A percentile compares a stretch with the other conserved stretches of the same genome.
Conservation (phyloP, 2,797 vertebrate genomes). For the Gephyroberyx darwinii region DNA sequence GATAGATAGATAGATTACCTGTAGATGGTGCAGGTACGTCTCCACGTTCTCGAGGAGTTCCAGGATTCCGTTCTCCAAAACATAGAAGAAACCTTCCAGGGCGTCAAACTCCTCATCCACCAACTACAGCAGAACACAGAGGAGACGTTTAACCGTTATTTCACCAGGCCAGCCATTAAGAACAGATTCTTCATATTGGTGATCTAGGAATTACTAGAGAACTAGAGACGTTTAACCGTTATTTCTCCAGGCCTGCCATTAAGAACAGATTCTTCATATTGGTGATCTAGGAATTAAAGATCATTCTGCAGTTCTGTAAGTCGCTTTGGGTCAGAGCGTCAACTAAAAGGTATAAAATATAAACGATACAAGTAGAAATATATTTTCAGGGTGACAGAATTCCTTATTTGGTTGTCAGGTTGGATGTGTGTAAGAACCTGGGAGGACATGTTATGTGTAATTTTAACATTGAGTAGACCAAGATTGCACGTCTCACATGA, state of each 20-base stretch:
- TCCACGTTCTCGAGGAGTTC: slow-evolving; percentile 86
- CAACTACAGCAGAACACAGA: slow-evolving; percentile 69
- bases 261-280: too few species aligned
- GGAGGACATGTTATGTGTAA: neutral
- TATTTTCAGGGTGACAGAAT: too few species aligned
- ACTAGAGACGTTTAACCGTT: neutral
- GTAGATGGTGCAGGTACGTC: slow-evolving; percentile 83
- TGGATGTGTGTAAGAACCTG: neutral
- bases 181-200: too few species aligned
- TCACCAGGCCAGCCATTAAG: too few species aligned
- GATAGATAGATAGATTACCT: slow-evolving; percentile 82
- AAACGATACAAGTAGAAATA: too few species aligned
- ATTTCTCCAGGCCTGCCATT: too few species aligned
- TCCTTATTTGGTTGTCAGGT: neutral
- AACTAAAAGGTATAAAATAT: too few species aligned
- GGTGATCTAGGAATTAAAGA: too few species aligned
- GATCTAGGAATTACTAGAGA: too few species aligned
- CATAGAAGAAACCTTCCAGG: slow-evolving; percentile 87
- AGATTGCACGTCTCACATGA: too few species aligned
- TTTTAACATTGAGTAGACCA: neutral
- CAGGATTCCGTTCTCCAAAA: slow-evolving; percentile 84
- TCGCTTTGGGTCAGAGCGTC: too few species aligned
- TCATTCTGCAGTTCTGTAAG: too few species aligned
- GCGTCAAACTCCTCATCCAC: slow-evolving; percentile 91
- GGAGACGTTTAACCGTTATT: neutral